Base-by-base conservation (phyloP, 1,140 invertebrate species). In the Lasioglossum baleicum region DNA sequence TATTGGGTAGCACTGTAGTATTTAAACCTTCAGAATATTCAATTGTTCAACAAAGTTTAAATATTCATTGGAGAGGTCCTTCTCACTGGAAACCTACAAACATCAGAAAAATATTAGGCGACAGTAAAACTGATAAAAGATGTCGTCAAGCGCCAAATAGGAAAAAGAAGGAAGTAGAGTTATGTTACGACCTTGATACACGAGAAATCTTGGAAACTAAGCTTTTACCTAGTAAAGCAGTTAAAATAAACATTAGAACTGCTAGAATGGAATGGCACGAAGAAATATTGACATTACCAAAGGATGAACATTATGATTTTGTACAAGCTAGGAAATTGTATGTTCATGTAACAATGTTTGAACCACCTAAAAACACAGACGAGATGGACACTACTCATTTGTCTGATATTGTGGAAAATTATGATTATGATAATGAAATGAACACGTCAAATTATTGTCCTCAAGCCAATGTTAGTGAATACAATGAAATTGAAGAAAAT, bases 31-130 rank as follows among this genome's bases (percentile, higher is more conserved):
- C 85, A n/a, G 96, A 97, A 88, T 97, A 97, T 91, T 96, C 96
- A 0, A 97, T 96, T 90, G 92, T 95, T 69, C 92, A 94, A 70
- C 93, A 94, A 70, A 93, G 91, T 40, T 87, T 96, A 20, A 89
- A 92, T 60, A 93, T 94, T 75, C 95, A 96, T 58, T 97, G 96
- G 96, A 96, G 95, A 56, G 96, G 96, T 2, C 96, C 96, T 42
- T 91, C 94, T 53, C 96, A 97, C 88, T 97, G 96, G 96, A 95
- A 95, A 85, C 92, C 96, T 31, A 87, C 80, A 31, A 83, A 80
- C 51, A 74, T 87, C 2, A 26, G 2, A 2, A 78, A 11, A 67
- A 0, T 7, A 6, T 42, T 15, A 20, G 78, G 35, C 17, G 75
- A n/a, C 11, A 80, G 77, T 13, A 85, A 69, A 70, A 31, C 87